Base-by-base conservation (phyloP, 2,113 vertebrate species). In the Channa argus region DNA sequence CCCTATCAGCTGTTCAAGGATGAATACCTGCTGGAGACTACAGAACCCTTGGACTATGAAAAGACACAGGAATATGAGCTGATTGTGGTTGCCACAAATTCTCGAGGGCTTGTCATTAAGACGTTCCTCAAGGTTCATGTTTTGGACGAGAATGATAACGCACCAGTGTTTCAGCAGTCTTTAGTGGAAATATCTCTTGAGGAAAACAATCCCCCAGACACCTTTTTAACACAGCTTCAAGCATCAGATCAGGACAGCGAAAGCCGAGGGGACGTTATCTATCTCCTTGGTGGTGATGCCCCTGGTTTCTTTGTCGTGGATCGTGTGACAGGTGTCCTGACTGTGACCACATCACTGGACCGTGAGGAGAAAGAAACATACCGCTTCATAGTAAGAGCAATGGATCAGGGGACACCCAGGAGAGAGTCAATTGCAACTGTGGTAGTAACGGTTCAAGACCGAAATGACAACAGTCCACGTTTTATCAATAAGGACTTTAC, bases 401-500 rank as follows among this genome's bases (percentile, higher is more conserved):
- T 97, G 47, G 98, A 99, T 89, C 93, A 94, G 72, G 98, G 98
- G 6, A 93, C 92, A 4, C 98, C 98, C 4, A 93, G 96, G 60
- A 95, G 89, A 80, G 97, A 99, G 92, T 95, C 97, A 0, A 93
- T 98, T 54, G 97, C 97, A 59, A 98, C 97, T 0, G 95, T 99
- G 58, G 88, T 95, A 47, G 89, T 99, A 77, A 97, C 95, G 0
- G 96, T 99, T 3, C 80, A 95, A 85, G 98, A 99, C 91, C 97
- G 96, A 91, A 99, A 99, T 59, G 98, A 99, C 93, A 99, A 99
- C 90, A 97, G 95, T 61, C 98, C 98, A 3, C 94, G 96, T 59
- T 99, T 99, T 87, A 98, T 99, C 91, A 98, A 98, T 85, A 99
- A 98, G 84, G 98, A 99, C 86, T 99, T 99, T 83, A 99, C 97